Evolutionary conservation across 2,888 invertebrate species (phyloP), one percentile per base, ranked within the genome.

Genomic region (Mesoligia furuncula): DNA sequence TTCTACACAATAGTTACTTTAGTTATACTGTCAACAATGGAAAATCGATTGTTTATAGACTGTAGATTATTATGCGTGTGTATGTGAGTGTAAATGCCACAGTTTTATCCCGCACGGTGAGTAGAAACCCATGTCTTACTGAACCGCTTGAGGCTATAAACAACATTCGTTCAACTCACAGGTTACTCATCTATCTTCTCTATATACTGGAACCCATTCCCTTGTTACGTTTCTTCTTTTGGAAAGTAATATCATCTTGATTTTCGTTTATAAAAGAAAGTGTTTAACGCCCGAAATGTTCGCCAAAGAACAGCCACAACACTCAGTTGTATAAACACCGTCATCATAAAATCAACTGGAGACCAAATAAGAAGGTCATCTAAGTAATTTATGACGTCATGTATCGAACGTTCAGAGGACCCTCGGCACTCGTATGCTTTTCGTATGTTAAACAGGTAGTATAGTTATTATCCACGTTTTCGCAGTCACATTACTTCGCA

Each of bases 401-500:
- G 86, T 84, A 81, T 81, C 77, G 83, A 85, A 80, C 67, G 77
- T 80, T 83, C 68, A 71, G 62, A 79, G 77, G 77, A 51, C 78
- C 82, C 73, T 83, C 66, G 84, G 80, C 84, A 85, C 86, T 83
- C 75, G 68, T 89, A 79, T 81, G 85, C 87, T 83, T 83, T 87
- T 85, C 82, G 78, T 88, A 86, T 90, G 88, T 86, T 82, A 87
- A 90, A 83, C 88, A 87, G 88, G 89, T 89, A 86, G 87, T 88
- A 87, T 83, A 88, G 88, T 90, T 91, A 90, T 89, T 92, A 91
- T 90, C 89, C 89, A 83, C 87, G 85, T 89, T 90, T 91, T 91
- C 90, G 83, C 88, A 89, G 89, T 91, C 88, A 88, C 91, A 92
- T 93, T 93, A 94, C 92, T 92, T 91, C 90, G 90, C 87, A 89